phyloP scores from a whole-genome alignment of 2,113 vertebrate genomes.

The Capreolus pygargus region DNA sequence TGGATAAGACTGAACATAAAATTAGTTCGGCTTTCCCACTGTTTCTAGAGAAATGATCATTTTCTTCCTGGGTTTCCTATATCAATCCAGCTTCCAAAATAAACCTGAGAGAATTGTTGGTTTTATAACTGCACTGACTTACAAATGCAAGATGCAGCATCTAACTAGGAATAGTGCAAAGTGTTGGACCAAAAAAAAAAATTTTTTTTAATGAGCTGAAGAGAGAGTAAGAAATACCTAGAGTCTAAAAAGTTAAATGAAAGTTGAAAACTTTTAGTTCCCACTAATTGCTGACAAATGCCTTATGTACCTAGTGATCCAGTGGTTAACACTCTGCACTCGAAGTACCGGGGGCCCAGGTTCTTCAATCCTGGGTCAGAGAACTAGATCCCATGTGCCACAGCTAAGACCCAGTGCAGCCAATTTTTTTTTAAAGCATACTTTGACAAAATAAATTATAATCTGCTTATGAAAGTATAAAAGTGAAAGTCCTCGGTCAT shows the following conservation, averaged over 20 bases:
- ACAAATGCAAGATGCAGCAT: fast-evolving
- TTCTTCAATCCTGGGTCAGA: neutral
- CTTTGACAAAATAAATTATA: no score
- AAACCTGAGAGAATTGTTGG: neutral
- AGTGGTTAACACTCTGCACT: neutral
- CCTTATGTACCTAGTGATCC: neutral
- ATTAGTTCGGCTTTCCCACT: neutral
- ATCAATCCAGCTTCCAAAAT: neutral
- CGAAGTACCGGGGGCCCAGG: neutral
- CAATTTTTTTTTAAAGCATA: neutral
- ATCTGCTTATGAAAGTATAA: no score
- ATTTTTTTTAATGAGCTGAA: neutral
- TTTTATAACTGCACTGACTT: neutral
- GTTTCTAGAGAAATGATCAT: neutral
- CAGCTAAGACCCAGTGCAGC: neutral
- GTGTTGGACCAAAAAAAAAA: neutral
- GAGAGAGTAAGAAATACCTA: neutral
- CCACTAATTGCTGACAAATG: neutral
- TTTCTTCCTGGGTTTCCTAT: neutral
- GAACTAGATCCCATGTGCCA: neutral
- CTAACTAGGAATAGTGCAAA: neutral
- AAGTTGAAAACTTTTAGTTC: neutral
- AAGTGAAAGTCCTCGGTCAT: no score
- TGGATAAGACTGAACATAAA: neutral
- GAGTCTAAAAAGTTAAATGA: neutral